Percentiles rank a stretch among this genome's conserved stretches.
Evolutionary conservation across 1,140 invertebrate genomes (phyloP).

Genomic region (Saccostrea glomerata): DNA sequence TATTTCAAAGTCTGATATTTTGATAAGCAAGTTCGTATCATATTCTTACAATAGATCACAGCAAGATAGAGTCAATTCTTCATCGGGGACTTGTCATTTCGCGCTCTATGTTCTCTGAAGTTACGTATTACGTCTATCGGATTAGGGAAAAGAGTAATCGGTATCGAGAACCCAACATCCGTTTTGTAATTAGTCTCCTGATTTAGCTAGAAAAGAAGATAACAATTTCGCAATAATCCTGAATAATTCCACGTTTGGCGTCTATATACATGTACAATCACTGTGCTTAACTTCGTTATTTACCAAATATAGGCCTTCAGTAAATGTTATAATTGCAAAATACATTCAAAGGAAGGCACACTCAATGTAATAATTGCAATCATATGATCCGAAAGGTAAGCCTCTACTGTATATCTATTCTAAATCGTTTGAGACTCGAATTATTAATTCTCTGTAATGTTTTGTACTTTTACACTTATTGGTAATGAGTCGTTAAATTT

Average conservation of each 20-base stretch:
- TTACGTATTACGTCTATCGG: background rate
- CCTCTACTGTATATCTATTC: too few species aligned
- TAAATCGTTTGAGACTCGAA: too few species aligned
- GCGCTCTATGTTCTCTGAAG: background rate
- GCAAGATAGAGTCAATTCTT: background rate
- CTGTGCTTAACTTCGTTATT: background rate
- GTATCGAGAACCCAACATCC: background rate
- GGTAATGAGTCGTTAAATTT: too few species aligned
- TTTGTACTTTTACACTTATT: too few species aligned
- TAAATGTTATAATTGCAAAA: too few species aligned
- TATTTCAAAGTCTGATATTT: background rate
- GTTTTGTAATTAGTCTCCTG: constrained; percentile 17
- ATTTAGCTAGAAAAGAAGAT: background rate
- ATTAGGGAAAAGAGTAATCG: background rate
- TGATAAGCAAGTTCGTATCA: background rate
- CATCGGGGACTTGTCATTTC: background rate
- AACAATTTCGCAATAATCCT: background rate
- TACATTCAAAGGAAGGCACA: too few species aligned
- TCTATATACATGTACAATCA: background rate
- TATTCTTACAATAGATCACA: background rate
- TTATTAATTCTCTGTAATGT: too few species aligned
- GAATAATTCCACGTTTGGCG: background rate
- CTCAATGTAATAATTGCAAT: too few species aligned
- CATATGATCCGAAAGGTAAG: too few species aligned
- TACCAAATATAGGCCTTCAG: background rate